A percentile compares a stretch with the other conserved stretches of the same genome.
phyloP scores from a whole-genome alignment of 1,140 invertebrate genomes.

The Drosophila tristis region DNA sequence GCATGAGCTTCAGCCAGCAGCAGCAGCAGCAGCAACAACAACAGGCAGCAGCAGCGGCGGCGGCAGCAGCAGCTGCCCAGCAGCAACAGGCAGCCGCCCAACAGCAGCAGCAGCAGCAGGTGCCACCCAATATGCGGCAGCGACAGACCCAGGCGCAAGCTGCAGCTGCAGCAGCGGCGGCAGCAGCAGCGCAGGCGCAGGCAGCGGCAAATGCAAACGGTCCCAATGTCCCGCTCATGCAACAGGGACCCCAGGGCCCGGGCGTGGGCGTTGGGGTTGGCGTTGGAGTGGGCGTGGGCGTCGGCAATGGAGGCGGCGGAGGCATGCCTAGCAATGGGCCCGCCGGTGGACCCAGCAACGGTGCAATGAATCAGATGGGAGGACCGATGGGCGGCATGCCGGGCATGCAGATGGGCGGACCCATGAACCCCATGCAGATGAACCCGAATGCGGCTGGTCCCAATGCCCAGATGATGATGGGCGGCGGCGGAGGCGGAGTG shows the following conservation, averaged over 20 bases:
- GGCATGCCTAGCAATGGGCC: conserved; percentile 26
- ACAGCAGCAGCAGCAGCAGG: conserved; percentile 75
- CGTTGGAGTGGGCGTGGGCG: conserved; percentile 34
- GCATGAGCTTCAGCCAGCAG: conserved; percentile 93
- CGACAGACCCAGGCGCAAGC: conserved; percentile 75
- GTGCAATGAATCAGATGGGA: conserved; percentile 71
- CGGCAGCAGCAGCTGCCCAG: conserved; percentile 52
- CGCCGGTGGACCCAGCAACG: conserved; percentile 49
- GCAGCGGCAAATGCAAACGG: conserved; percentile 74
- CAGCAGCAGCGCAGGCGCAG: conserved; percentile 70
- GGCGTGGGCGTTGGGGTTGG: conserved; percentile 37
- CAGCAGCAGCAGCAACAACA: conserved; percentile 63
- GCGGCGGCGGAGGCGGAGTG: conserved; percentile 25
- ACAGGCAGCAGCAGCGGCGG: conserved; percentile 83
- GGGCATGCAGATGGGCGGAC: conserved; percentile 78
- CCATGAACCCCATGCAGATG: conserved; percentile 74
- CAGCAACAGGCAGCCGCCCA: conserved; percentile 54
- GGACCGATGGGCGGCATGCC: conserved; percentile 78
- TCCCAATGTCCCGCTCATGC: conserved; percentile 61
- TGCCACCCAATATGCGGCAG: conserved; percentile 82
- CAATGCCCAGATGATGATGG: conserved; percentile 78
- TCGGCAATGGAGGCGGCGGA: conserved; percentile 44
- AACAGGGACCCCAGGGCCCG: conserved; percentile 53
- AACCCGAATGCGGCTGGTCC: conserved; percentile 61
- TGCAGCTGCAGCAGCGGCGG: conserved; percentile 69